A percentile compares a stretch with the other conserved stretches of the same genome.
phyloP scores from a whole-genome alignment of 2,888 invertebrate genomes.

The Drosophila acutilabella region DNA sequence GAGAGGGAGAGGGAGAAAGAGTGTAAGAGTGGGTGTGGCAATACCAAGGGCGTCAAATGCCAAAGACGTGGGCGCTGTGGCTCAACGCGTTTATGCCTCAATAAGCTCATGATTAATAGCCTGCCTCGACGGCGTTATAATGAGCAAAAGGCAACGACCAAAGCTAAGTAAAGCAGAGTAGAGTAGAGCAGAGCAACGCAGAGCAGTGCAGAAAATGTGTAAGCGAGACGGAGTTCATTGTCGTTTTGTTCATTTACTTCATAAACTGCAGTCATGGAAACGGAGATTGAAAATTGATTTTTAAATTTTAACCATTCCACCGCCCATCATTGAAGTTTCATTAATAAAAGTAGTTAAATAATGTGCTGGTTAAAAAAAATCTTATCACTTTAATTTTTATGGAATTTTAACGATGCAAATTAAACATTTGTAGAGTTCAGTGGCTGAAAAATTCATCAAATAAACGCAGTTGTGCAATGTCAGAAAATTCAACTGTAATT shows the following conservation, averaged over 20 bases:
- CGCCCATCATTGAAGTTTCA: neutral
- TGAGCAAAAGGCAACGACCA: conserved; percentile 70
- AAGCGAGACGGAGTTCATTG: neutral
- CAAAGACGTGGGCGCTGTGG: conserved; percentile 64
- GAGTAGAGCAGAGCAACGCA: neutral
- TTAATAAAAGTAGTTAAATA: neutral
- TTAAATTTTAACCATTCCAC: neutral
- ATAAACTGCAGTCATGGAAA: conserved; percentile 30
- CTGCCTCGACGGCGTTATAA: conserved; percentile 63
- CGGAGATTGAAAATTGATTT: conserved; percentile 10
- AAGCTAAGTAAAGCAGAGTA: conserved; percentile 27
- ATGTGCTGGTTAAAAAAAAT: neutral
- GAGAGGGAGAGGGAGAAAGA: conserved; percentile 1
- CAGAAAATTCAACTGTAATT: no score
- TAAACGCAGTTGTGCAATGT: no score
- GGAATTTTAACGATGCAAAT: neutral
- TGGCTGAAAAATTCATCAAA: no score
- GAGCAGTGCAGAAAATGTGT: neutral
- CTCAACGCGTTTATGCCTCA: conserved; percentile 82
- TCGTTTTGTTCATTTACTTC: conserved; percentile 27
- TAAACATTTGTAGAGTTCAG: no score
- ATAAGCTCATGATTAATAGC: conserved; percentile 83
- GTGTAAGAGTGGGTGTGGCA: neutral
- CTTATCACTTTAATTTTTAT: no score
- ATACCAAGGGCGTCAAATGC: conserved; percentile 44